Base-by-base conservation (phyloP, 2,113 vertebrate genomes). In the Pholis gunnellus region DNA sequence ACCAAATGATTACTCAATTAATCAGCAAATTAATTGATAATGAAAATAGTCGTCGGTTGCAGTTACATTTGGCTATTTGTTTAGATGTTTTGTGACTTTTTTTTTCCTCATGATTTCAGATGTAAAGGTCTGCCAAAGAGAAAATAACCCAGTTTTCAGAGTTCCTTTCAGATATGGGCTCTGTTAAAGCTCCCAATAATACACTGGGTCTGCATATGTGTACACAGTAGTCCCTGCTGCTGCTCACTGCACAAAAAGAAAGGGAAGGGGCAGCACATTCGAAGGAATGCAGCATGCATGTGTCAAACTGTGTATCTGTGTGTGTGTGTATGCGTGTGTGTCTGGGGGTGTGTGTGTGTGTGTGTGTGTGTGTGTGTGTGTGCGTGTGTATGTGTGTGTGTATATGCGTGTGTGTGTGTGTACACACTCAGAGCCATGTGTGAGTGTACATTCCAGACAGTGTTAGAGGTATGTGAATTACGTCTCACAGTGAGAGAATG, bases 391-490 rank as follows among this genome's bases (percentile, higher is more conserved):
- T 48, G 74, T 57, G 70, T 76, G 15, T 50, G 29, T 63, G 68
- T 57, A 50, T 31, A 63, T 34, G 57, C 71, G 31, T 29, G 60
- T 42, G 56, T n/a, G 82, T 78, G 76, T 44, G 74, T 57, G 70
- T n/a, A 10, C 15, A 13, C 48, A 25, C 25, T 48, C 38, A 50
- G 54, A 70, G 79, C 50, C 63, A 15, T 76, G 72, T 66, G 88
- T 64, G 79, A 79, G 86, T 59, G 8, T 20, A 4, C 92, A 91
- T 92, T 94, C 88, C 88, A 81, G 80, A 78, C 89, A 46, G 83
- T 90, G 88, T 90, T 86, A 75, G 91, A 92, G 86, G 85, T 91
- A 90, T 93, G 94, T 72, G 91, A 94, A 94, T 89, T 93, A 91
- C 91, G 91, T 93, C 91, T 92, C 88, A 73, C 84, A 38, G 82